phyloP scores from a whole-genome alignment of 2,113 vertebrate species.

The Nettapus auritus region DNA sequence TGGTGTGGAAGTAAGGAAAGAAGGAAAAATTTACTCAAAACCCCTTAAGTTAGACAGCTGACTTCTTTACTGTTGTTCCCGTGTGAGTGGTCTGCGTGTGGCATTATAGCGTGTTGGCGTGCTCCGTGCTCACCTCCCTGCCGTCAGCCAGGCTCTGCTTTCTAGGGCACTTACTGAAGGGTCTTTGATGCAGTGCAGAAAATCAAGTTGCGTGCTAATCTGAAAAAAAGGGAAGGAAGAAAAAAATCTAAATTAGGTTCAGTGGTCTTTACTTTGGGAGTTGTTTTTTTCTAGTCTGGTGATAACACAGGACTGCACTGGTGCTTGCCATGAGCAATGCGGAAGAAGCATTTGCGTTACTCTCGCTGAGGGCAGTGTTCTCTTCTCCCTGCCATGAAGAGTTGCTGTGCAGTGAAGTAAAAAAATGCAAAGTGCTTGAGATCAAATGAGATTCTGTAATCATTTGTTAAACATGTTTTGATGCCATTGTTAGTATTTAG shows the following conservation, averaged over 20 bases:
- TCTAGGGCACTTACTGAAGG: neutral
- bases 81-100: neutral
- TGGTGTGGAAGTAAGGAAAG: neutral
- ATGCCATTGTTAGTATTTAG: neutral
- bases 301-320: neutral
- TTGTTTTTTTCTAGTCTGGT: neutral
- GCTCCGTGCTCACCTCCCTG: neutral
- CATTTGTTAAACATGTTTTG: neutral
- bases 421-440: neutral
- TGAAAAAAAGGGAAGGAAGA: neutral
- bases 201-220: neutral
- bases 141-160: neutral
- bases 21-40: neutral
- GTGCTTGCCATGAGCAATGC: neutral
- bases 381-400: neutral
- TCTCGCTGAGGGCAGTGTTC: neutral
- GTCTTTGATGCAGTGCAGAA: neutral
- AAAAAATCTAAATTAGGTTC: neutral
- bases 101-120: accelerated
- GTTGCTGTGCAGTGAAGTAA: neutral
- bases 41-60: neutral
- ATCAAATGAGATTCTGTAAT: neutral
- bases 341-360: neutral
- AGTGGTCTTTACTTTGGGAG: neutral
- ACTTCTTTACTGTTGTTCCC: neutral